Evolutionary conservation across 2,113 vertebrate species (phyloP).

Genomic region (Menura novaehollandiae): DNA sequence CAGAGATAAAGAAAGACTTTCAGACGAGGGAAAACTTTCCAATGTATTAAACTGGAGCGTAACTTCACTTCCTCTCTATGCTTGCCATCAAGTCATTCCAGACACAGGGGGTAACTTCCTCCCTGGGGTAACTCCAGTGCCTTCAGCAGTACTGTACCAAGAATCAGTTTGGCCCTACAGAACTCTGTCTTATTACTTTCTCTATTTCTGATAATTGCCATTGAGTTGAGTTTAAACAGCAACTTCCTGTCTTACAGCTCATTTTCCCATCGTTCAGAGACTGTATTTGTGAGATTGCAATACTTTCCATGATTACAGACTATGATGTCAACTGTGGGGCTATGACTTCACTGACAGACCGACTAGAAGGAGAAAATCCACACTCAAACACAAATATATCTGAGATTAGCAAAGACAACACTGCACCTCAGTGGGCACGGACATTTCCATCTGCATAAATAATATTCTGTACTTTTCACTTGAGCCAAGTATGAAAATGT

Average conservation of each 20-base stretch:
- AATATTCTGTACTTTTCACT: neutral
- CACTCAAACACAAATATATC: neutral
- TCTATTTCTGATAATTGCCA: slow-evolving; percentile 20
- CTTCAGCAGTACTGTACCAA: slow-evolving; percentile 18
- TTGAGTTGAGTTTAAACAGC: slow-evolving; percentile 24
- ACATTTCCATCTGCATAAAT: slow-evolving; percentile 16
- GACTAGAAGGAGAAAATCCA: neutral
- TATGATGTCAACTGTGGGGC: neutral
- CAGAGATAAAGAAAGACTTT: slow-evolving; percentile 62
- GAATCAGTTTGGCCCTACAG: neutral
- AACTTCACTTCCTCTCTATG: slow-evolving; percentile 58
- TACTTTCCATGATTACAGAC: neutral
- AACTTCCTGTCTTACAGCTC: neutral
- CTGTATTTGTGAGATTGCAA: neutral
- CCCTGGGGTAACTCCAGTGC: neutral
- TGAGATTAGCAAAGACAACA: slow-evolving; percentile 44
- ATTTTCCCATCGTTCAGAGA: neutral
- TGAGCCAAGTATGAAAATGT: neutral
- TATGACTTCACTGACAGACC: neutral
- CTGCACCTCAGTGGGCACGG: neutral
- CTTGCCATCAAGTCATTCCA: slow-evolving; percentile 57
- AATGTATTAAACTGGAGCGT: slow-evolving; percentile 44
- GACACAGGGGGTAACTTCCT: neutral
- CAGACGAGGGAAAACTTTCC: slow-evolving; percentile 43
- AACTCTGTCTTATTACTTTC: neutral